A percentile compares a stretch with the other conserved stretches of the same genome.
Conservation (phyloP, 2,113 vertebrate species). For the Otus sunia region DNA sequence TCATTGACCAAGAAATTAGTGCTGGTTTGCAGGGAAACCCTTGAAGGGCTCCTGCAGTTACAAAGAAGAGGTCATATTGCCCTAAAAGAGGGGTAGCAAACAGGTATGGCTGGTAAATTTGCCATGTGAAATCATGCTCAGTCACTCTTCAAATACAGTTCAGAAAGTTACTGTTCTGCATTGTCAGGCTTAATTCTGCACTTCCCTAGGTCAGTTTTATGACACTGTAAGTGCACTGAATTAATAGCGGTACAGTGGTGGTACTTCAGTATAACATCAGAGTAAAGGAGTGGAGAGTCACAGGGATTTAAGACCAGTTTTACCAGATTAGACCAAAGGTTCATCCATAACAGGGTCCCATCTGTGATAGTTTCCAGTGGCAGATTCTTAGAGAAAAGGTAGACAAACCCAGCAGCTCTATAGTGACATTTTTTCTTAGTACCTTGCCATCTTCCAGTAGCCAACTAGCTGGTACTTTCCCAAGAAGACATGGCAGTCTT, state of each 20-base stretch:
- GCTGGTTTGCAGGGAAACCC: not conserved
- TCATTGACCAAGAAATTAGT: conserved; percentile 22
- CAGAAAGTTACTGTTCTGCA: conserved; percentile 2
- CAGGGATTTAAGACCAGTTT: not conserved
- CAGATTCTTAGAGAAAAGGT: not conserved
- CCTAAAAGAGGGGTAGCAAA: not conserved
- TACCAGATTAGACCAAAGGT: not conserved
- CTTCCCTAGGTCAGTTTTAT: not conserved
- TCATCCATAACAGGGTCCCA: not conserved
- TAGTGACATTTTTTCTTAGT: not conserved
- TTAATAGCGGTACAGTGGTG: not conserved
- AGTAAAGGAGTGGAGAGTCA: not conserved
- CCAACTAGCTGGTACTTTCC: not conserved
- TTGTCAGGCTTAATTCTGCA: not conserved
- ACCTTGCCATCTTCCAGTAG: not conserved
- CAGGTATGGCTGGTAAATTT: not conserved
- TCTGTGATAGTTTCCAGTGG: not conserved
- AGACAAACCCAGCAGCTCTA: not conserved
- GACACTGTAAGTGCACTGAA: not conserved
- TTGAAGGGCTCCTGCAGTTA: not conserved
- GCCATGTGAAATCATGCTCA: not conserved
- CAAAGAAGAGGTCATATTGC: conserved; percentile 8
- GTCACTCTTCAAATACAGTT: not conserved
- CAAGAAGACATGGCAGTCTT: not conserved
- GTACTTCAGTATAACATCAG: not conserved